A percentile compares a stretch with the other conserved stretches of the same genome.
Conservation (phyloP, 2,888 invertebrate genomes). For the Caenorhabditis sinica region DNA sequence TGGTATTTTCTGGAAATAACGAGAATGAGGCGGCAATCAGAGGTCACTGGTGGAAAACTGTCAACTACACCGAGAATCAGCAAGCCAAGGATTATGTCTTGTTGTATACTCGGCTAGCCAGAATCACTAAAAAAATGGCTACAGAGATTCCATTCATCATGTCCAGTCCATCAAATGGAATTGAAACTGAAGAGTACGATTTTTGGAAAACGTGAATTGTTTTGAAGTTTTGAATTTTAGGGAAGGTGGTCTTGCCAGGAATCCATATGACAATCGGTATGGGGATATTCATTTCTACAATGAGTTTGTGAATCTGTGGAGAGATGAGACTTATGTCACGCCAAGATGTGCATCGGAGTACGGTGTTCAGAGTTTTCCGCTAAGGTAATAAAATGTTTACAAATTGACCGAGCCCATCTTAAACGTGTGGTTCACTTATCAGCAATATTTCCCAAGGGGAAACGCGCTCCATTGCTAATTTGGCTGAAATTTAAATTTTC, state of each 20-base stretch:
- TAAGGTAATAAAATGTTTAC: slow-evolving; percentile 58
- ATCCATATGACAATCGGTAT: slow-evolving; percentile 90
- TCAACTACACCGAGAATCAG: slow-evolving; percentile 64
- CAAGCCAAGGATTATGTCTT: slow-evolving; percentile 84
- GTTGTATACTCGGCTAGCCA: slow-evolving; percentile 87
- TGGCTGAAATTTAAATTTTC: too few species aligned
- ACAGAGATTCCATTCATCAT: slow-evolving; percentile 85
- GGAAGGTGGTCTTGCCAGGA: slow-evolving; percentile 88
- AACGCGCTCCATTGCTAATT: too few species aligned
- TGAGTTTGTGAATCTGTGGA: slow-evolving; percentile 90
- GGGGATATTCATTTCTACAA: slow-evolving; percentile 95
- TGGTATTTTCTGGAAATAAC: slow-evolving; percentile 95
- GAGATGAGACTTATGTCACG: slow-evolving; percentile 89
- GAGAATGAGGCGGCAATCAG: slow-evolving; percentile 92
- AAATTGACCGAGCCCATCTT: background rate
- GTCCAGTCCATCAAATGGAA: slow-evolving; percentile 95
- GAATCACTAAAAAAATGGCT: slow-evolving; percentile 3
- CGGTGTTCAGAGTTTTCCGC: slow-evolving; percentile 93
- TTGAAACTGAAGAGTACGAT: slow-evolving; percentile 84
- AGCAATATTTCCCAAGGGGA: too few species aligned
- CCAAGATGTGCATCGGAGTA: slow-evolving; percentile 96
- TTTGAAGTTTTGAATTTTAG: slow-evolving; percentile 10
- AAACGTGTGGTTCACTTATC: too few species aligned
- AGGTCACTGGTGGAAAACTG: slow-evolving; percentile 68
- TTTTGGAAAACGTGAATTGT: background rate